A percentile compares a stretch with the other conserved stretches of the same genome.
These are phyloP conservation scores for Criorhina ranunculi DNA, from an alignment of 2,888 invertebrate genomes.

Conservation along the genomic window DNA sequence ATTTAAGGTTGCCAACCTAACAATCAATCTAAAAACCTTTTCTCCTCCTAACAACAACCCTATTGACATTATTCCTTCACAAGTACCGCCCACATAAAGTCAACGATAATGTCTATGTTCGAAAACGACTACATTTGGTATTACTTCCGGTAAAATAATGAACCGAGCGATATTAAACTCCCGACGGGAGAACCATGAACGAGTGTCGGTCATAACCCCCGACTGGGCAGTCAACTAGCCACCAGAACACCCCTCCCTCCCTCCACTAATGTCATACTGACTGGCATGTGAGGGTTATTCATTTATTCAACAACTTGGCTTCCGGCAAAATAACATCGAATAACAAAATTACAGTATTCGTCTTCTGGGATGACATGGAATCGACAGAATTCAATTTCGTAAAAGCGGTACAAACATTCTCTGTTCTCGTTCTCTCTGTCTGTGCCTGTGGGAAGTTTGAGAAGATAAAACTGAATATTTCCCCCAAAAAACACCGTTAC, in stretches of 20 bases:
- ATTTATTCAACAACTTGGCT: constrained; percentile 74
- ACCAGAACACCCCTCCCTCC: constrained; percentile 14
- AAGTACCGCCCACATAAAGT: not conserved
- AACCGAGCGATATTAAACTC: constrained; percentile 20
- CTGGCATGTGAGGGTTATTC: constrained; percentile 53
- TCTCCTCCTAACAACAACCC: not conserved
- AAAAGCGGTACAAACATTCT: constrained; percentile 61
- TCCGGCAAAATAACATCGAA: constrained; percentile 73
- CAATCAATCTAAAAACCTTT: constrained; percentile 28
- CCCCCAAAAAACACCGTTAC: constrained; percentile 52
- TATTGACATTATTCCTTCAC: not conserved
- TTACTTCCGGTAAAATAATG: constrained; percentile 60
- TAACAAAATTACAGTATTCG: constrained; percentile 75
- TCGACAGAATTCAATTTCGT: constrained; percentile 76
- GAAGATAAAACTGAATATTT: constrained; percentile 71
- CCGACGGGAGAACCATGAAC: constrained; percentile 22
- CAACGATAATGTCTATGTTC: constrained; percentile 36
- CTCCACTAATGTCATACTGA: constrained; percentile 21
- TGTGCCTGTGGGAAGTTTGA: constrained; percentile 50
- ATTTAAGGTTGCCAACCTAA: constrained; percentile 4
- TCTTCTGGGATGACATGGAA: constrained; percentile 76
- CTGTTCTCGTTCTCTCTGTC: constrained; percentile 7
- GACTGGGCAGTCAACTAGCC: constrained; percentile 19
- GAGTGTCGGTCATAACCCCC: constrained; percentile 28
- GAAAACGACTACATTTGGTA: constrained; percentile 41